These are phyloP conservation scores for Malthinus seriepunctatus DNA, from an alignment of 2,888 invertebrate species.

Conservation along the genomic window DNA sequence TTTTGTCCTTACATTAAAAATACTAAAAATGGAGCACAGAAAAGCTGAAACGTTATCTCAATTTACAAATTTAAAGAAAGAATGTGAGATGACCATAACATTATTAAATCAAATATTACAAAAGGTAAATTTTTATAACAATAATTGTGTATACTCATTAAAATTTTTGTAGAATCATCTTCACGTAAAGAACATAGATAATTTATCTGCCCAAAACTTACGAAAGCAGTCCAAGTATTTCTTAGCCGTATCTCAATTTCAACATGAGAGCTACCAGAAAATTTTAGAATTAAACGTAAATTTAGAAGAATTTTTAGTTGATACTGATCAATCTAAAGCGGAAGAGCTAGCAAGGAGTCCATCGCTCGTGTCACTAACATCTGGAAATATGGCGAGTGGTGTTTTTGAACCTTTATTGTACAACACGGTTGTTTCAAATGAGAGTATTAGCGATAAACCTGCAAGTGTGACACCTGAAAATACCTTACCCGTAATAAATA, in stretches of 20 bases:
- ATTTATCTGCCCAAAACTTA: neutral
- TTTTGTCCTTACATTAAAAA: too few species aligned
- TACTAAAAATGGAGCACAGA: constrained; percentile 11
- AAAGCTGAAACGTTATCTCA: neutral
- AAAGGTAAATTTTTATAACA: constrained; percentile 1
- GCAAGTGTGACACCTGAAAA: too few species aligned
- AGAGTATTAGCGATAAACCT: too few species aligned
- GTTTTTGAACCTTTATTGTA: too few species aligned
- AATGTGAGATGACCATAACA: constrained; percentile 5
- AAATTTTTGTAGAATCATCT: neutral
- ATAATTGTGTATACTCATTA: neutral
- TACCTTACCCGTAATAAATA: too few species aligned
- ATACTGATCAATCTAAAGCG: neutral
- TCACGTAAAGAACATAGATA: neutral
- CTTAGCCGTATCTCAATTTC: constrained; percentile 13
- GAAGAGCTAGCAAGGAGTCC: too few species aligned
- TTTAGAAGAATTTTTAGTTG: neutral
- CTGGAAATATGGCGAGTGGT: too few species aligned
- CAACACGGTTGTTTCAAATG: too few species aligned
- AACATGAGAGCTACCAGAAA: neutral
- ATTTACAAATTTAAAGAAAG: constrained; percentile 1
- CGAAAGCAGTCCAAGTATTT: neutral
- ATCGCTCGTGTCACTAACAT: too few species aligned
- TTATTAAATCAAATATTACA: constrained; percentile 3
- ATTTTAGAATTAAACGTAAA: constrained; percentile 6